Percentiles rank a stretch among this genome's conserved stretches.
These are phyloP conservation scores for Smittia aterrima DNA, from an alignment of 2,888 invertebrate genomes.

Conservation along the genomic window DNA sequence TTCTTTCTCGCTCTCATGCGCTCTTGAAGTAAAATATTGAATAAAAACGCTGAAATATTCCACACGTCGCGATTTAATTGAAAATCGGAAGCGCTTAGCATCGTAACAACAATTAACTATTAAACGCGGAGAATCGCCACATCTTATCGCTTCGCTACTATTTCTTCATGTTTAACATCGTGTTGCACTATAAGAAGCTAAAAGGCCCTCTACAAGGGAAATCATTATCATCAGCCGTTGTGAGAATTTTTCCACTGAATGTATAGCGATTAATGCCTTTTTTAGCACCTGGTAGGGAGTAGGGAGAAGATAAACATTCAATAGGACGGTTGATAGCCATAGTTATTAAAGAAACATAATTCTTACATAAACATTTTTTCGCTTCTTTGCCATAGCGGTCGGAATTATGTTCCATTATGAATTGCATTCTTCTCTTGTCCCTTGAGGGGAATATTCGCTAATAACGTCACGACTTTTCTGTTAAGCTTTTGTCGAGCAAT, in stretches of 20 bases:
- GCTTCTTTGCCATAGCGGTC: background rate
- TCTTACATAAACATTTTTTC: slow-evolving; percentile 19
- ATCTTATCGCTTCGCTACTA: slow-evolving; percentile 9
- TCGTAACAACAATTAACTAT: slow-evolving; percentile 4
- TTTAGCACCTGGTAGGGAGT: slow-evolving; percentile 24
- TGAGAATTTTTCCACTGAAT: background rate
- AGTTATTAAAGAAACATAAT: slow-evolving; percentile 30
- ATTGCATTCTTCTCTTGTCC: slow-evolving; percentile 16
- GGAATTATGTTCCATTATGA: slow-evolving; percentile 33
- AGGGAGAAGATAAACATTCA: slow-evolving; percentile 18
- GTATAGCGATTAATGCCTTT: slow-evolving; percentile 35
- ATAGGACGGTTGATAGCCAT: slow-evolving; percentile 32
- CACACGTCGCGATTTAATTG: background rate
- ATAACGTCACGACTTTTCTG: no score
- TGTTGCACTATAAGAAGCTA: background rate
- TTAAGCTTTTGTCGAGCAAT: no score
- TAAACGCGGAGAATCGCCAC: slow-evolving; percentile 6
- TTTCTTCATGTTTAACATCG: slow-evolving; percentile 22
- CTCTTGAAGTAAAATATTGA: no score
- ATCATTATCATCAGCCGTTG: slow-evolving; percentile 9
- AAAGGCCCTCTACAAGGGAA: slow-evolving; percentile 7
- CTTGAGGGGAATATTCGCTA: background rate
- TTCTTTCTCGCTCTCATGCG: background rate
- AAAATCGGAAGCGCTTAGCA: slow-evolving; percentile 17
- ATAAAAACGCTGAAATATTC: no score